phyloP scores from a whole-genome alignment of 2,797 vertebrate species.

The Tenualosa ilisha region DNA sequence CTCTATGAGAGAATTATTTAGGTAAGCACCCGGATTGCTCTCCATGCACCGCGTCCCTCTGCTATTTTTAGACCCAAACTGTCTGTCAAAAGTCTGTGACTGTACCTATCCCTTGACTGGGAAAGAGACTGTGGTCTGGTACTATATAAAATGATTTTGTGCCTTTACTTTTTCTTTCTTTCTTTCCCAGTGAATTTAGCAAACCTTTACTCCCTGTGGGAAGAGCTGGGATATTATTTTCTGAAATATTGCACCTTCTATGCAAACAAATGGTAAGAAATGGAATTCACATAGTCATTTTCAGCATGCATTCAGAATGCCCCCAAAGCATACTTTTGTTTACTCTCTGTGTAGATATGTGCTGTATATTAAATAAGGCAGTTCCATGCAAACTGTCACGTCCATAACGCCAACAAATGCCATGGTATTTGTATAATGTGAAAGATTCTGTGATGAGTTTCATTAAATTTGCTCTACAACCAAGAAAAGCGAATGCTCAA shows the following conservation, averaged over 20 bases:
- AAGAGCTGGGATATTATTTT: slow-evolving; percentile 95
- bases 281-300: background rate
- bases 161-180: slow-evolving; percentile 23
- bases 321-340: background rate
- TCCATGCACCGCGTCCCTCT: background rate
- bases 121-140: background rate
- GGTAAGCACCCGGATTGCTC: slow-evolving; percentile 70
- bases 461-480: too few species aligned
- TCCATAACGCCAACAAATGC: too few species aligned
- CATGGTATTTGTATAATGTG: too few species aligned
- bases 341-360: too few species aligned
- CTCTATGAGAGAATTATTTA: slow-evolving; percentile 96
- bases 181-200: slow-evolving; percentile 90
- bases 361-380: too few species aligned
- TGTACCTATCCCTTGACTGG: background rate
- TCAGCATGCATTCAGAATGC: background rate
- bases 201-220: slow-evolving; percentile 97
- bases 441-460: too few species aligned
- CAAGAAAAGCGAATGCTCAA: too few species aligned
- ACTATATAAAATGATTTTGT: background rate
- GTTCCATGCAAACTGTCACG: too few species aligned
- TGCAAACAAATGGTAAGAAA: slow-evolving; percentile 98
- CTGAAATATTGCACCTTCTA: slow-evolving; percentile 99
- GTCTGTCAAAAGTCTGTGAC: background rate
- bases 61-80: background rate